Evolutionary conservation across 2,888 invertebrate species (phyloP).

Genomic region (Papilio demoleus): DNA sequence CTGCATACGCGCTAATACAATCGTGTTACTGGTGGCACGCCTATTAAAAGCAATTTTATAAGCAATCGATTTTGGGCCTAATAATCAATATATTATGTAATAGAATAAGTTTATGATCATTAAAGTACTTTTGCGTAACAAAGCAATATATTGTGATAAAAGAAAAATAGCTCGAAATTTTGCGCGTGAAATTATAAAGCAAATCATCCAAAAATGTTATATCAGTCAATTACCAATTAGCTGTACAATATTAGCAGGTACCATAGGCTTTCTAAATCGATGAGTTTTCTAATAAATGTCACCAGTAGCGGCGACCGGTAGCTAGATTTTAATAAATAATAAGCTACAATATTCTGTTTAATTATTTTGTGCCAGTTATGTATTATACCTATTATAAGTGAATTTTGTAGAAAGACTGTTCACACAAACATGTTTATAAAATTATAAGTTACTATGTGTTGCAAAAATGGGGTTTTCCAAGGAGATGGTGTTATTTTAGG

Average conservation of each 20-base stretch:
- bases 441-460: too few species aligned
- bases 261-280: slow-evolving; percentile 4
- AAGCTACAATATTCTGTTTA: slow-evolving; percentile 2
- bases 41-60: slow-evolving; percentile 18
- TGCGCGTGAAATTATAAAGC: background rate
- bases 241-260: slow-evolving; percentile 8
- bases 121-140: background rate
- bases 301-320: slow-evolving; percentile 35
- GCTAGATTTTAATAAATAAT: slow-evolving; percentile 26
- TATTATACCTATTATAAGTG: slow-evolving; percentile 22
- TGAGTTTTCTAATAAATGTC: slow-evolving; percentile 27
- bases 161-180: background rate
- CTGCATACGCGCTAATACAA: slow-evolving; percentile 4
- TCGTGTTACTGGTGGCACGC: slow-evolving; percentile 35
- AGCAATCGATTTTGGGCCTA: slow-evolving; percentile 30
- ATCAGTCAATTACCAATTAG: slow-evolving; percentile 2
- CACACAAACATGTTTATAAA: slow-evolving; percentile 28
- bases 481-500: slow-evolving; percentile 18
- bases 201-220: slow-evolving; percentile 12
- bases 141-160: slow-evolving; percentile 1
- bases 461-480: slow-evolving; percentile 11
- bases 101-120: slow-evolving; percentile 16
- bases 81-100: slow-evolving; percentile 10
- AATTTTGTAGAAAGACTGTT: slow-evolving; percentile 20
- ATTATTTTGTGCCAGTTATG: slow-evolving; percentile 6